phyloP scores from a whole-genome alignment of 2,888 invertebrate genomes.

The Ormyrus thymus region DNA sequence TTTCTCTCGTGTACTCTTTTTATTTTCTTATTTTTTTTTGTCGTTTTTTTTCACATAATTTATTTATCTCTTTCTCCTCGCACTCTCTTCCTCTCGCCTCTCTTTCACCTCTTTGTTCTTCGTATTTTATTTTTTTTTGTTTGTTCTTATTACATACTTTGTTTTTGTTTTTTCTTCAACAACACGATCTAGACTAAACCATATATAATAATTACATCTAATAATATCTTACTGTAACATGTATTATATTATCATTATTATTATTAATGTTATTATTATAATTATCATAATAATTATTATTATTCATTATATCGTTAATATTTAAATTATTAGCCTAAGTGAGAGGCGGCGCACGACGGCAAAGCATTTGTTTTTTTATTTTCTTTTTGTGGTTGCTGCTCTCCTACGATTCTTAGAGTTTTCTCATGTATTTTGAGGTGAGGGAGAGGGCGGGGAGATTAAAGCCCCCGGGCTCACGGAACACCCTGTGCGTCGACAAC shows the following conservation, averaged over 20 bases:
- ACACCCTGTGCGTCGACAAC: constrained; percentile 72
- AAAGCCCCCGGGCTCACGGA: constrained; percentile 69
- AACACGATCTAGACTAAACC: constrained; percentile 75
- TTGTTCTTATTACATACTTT: constrained; percentile 56
- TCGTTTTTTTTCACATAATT: constrained; percentile 22
- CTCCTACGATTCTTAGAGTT: not conserved
- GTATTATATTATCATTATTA: constrained; percentile 73
- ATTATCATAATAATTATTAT: constrained; percentile 71
- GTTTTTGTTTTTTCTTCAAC: constrained; percentile 72
- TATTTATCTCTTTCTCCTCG: constrained; percentile 52
- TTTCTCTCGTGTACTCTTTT: constrained; percentile 34
- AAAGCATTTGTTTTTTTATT: constrained; percentile 68
- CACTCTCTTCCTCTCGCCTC: constrained; percentile 34
- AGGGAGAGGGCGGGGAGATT: not conserved
- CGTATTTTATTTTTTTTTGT: constrained; percentile 47
- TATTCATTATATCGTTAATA: constrained; percentile 66
- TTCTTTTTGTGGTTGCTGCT: not conserved
- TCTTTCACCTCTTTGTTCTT: constrained; percentile 53
- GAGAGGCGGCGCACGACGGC: constrained; percentile 75
- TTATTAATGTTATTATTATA: constrained; percentile 66
- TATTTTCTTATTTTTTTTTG: constrained; percentile 53
- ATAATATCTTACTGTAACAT: constrained; percentile 75
- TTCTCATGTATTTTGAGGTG: not conserved
- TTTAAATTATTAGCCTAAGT: constrained; percentile 75
- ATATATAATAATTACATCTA: constrained; percentile 76